These are phyloP conservation scores for Alligator sinensis DNA, from an alignment of 2,113 vertebrate genomes.

Conservation along the genomic window DNA sequence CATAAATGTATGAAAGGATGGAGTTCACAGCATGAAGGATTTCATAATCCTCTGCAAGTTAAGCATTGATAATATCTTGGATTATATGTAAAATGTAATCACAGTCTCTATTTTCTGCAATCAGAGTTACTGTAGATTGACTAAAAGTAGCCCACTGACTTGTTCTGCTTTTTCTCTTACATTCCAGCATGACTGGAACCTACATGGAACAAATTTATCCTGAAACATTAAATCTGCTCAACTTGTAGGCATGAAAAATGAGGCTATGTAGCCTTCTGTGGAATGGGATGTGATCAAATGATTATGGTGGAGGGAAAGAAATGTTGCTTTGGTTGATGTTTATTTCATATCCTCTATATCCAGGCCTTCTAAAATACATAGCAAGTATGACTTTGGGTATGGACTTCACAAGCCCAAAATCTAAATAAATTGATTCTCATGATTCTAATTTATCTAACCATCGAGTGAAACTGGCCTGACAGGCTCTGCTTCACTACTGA, in stretches of 20 bases:
- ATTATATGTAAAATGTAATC: neutral
- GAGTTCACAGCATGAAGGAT: neutral
- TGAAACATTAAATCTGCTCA: neutral
- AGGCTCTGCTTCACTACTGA: neutral
- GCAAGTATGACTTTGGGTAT: neutral
- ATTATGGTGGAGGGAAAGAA: neutral
- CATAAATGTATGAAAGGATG: neutral
- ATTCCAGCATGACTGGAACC: neutral
- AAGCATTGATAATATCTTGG: neutral
- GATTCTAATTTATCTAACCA: neutral
- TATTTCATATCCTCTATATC: neutral
- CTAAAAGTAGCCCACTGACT: neutral
- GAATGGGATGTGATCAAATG: neutral
- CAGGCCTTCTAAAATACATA: neutral
- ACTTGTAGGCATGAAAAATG: neutral
- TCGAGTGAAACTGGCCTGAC: neutral
- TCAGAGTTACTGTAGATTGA: neutral
- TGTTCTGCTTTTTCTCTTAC: neutral
- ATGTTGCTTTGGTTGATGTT: neutral
- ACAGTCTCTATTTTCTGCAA: neutral
- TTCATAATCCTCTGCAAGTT: neutral
- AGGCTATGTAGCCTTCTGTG: conserved; percentile 19
- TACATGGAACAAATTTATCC: conserved; percentile 23
- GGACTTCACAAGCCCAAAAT: neutral
- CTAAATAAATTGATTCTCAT: neutral